Evolutionary conservation across 1,140 invertebrate species (phyloP).

Genomic region (Lucilia cuprina): DNA sequence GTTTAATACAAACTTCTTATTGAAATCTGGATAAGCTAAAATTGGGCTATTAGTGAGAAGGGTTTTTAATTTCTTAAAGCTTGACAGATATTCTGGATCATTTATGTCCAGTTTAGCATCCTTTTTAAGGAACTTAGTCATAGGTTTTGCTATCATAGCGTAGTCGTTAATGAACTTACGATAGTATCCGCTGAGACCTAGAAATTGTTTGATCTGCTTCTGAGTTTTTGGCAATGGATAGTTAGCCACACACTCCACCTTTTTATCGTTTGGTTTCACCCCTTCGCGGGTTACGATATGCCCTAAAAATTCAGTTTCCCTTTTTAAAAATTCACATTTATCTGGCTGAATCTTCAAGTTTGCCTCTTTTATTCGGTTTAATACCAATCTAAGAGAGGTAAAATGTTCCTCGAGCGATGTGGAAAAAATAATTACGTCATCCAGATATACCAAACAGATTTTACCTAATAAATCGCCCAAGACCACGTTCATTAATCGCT

Average conservation of each 20-base stretch:
- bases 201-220: neutral
- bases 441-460: neutral
- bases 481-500: neutral
- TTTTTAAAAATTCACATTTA: neutral
- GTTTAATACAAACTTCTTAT: no score
- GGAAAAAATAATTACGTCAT: neutral
- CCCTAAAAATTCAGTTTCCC: neutral
- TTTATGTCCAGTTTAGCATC: no score
- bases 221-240: neutral
- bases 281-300: neutral
- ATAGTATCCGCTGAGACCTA: neutral
- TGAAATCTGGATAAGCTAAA: neutral
- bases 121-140: no score
- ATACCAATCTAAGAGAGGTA: neutral
- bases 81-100: neutral
- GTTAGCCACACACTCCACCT: neutral
- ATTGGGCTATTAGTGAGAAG: neutral
- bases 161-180: neutral
- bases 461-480: no score
- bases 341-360: constrained; percentile 2
- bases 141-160: neutral
- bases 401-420: neutral
- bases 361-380: neutral
- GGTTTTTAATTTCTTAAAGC: neutral
- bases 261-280: neutral